Percentiles rank a stretch among this genome's conserved stretches.
These are phyloP conservation scores for Pristionchus exspectatus DNA, from an alignment of 2,888 invertebrate species.

Conservation along the genomic window DNA sequence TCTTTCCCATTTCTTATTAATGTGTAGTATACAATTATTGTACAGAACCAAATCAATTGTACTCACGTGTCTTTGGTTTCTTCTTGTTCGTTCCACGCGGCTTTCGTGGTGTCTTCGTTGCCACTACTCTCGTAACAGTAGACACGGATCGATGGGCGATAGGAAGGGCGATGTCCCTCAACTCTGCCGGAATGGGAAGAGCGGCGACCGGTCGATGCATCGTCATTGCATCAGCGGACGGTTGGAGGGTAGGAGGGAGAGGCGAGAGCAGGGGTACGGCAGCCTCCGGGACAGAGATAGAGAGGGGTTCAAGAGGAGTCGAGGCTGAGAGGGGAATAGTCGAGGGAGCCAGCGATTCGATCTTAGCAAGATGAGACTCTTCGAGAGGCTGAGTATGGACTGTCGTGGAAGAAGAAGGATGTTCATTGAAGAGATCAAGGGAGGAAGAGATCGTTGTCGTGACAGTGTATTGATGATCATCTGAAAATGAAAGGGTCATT, in stretches of 20 bases:
- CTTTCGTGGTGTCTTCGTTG: background rate
- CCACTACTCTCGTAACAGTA: background rate
- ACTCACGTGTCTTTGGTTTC: conserved; percentile 12
- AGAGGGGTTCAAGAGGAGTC: background rate
- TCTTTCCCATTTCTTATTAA: too few species aligned
- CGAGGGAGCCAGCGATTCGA: background rate
- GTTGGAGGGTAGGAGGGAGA: background rate
- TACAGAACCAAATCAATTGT: too few species aligned
- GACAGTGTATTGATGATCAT: background rate
- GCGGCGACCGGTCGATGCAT: background rate
- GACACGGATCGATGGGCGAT: background rate
- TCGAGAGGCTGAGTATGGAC: background rate
- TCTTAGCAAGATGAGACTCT: background rate
- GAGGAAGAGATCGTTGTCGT: background rate
- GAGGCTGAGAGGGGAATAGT: background rate
- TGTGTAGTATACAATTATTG: too few species aligned
- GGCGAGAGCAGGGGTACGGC: background rate
- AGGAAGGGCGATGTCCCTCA: conserved; percentile 13
- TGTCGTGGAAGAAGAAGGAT: too few species aligned
- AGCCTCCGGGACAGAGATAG: background rate
- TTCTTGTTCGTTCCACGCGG: background rate
- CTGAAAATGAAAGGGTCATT: background rate
- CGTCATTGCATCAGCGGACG: background rate
- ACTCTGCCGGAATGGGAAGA: background rate
- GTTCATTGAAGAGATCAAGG: background rate